These are phyloP conservation scores for Antechinus flavipes DNA, from an alignment of 2,113 vertebrate genomes.

Conservation along the genomic window DNA sequence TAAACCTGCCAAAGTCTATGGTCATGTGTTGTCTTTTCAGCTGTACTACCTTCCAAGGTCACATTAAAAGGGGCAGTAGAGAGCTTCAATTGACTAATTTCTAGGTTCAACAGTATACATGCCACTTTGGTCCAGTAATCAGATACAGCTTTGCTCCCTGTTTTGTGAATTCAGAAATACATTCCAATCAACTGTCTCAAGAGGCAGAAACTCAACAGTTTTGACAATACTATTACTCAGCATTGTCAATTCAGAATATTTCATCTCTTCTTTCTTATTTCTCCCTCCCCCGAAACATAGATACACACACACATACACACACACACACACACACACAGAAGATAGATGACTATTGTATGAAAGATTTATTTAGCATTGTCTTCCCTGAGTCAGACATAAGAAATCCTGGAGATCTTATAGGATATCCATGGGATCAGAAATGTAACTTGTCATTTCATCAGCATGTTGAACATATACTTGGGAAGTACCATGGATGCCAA, in stretches of 20 bases:
- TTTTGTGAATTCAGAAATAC: background rate
- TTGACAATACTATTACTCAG: background rate
- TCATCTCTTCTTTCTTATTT: background rate
- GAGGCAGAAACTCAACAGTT: background rate
- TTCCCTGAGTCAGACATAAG: background rate
- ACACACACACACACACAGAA: too few relatives aligned
- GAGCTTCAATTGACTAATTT: constrained; percentile 50
- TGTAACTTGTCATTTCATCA: background rate
- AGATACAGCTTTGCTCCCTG: background rate
- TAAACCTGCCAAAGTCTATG: constrained; percentile 9
- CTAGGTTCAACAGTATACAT: background rate
- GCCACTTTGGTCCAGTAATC: background rate
- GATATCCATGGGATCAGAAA: background rate
- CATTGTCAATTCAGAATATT: background rate
- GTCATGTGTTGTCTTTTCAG: constrained; percentile 25
- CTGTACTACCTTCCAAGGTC: constrained; percentile 76
- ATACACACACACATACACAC: too few relatives aligned
- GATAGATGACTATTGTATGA: background rate
- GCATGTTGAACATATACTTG: background rate
- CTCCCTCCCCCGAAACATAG: too few relatives aligned
- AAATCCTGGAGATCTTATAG: background rate
- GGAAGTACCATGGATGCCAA: background rate
- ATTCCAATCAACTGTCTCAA: background rate
- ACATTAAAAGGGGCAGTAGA: constrained; percentile 57
- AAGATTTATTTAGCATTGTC: background rate